Base-by-base conservation (phyloP, 2,113 vertebrate genomes). In the Tyrannus savana region DNA sequence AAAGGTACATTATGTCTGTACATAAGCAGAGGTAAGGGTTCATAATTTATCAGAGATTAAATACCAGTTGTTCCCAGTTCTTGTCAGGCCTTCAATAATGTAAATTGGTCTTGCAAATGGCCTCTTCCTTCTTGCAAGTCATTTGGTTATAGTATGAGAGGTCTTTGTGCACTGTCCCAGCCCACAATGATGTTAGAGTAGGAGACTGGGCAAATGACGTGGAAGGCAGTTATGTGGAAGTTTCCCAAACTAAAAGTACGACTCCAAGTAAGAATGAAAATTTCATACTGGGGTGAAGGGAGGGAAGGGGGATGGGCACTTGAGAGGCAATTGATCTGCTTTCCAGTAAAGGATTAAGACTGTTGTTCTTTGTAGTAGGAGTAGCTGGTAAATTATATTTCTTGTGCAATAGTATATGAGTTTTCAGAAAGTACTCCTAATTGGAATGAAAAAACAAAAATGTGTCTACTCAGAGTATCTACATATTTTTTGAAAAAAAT, bases 341-440 rank as follows among this genome's bases (percentile, higher is more conserved):
- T 95, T 95, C 88, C 94, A 93, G 79, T 83, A 77, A 81, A 86
- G 33, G 50, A 84, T 86, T 83, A 68, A 79, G n/a, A 42, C 59
- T 66, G 41, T 77, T 78, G n/a, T 49, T 90, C 73, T 82, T 59
- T 63, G 35, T 75, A 67, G 55, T 35, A 63, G 73, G 60, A 89
- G 89, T 44, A 33, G 47, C 64, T 75, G 30, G 52, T 81, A 94
- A 81, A 81, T 89, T 0, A 5, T 67, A 53, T 16, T 94, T 64
- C 69, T 90, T 84, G 81, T 82, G 87, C 77, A 96, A 82, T 71
- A 86, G 84, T 50, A 78, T 35, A 84, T 15, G 42, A 71, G 7
- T 78, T 87, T 93, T 84, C 81, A 84, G 73, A 91, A 84, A 74
- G 59, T n/a, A 27, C 55, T 90, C 95, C 44, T 83, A 66, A 44